Base-by-base conservation (phyloP, 2,888 invertebrate genomes). In the Conchocele bisecta region DNA sequence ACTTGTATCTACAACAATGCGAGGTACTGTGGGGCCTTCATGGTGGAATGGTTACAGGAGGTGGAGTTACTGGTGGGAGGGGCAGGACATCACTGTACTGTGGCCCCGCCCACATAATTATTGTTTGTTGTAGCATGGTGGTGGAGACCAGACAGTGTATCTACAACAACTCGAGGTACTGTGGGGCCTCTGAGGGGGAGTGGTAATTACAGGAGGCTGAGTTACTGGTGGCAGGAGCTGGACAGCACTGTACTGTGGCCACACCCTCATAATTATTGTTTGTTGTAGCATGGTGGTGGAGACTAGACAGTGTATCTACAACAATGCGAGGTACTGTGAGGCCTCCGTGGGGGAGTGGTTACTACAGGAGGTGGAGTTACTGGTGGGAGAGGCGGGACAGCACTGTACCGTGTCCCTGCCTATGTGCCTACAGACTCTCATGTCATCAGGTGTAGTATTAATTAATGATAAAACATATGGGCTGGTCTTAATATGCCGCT, bases 131-230 rank as follows among this genome's bases (percentile, higher is more conserved):
- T 50, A 72, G 72, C 15, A 39, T 61, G n/a, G 35, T 72, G 26
- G 41, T 59, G 35, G 72, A 61, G 41, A 63, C 67, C 0, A 67
- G 58, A 31, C 41, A 67, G 20, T 72, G 72, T 59, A 72, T 72
- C 37, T 35, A 41, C 13, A 42, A 63, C 31, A 39, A 67, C 42
- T 58, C 67, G 20, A 35, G 58, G 31, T 72, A 72, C 26, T 72
- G 72, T 61, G 63, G 63, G 13, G 26, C 44, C 17, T 24, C 20
- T 3, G 59, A 67, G 7, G n/a, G 35, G 22, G 67, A 58, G 13
- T 33, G 44, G 6, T 29, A 67, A 35, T 9, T 63, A 9, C 57
- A 63, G 24, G 72, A 72, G 42, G 59, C 67, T 51, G 13, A 20
- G 15, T 20, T 63, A 41, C 48, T 63, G 15, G 67, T 63, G 17